Evolutionary conservation across 2,797 vertebrate species (phyloP).

Genomic region (Spinibarbus caldwelli): DNA sequence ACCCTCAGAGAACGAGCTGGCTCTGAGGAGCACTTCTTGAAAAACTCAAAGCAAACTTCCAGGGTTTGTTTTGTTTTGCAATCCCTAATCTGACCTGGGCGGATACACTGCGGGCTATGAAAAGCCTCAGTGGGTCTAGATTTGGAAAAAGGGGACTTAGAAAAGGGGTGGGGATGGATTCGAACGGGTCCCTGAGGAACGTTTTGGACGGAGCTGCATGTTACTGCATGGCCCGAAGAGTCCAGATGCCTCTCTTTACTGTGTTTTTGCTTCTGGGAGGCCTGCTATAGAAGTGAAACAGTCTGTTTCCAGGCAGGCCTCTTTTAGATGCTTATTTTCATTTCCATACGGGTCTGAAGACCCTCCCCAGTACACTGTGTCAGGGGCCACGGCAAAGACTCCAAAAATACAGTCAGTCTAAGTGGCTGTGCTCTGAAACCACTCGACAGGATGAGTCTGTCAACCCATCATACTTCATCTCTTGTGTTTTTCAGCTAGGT

Average conservation of each 20-base stretch:
- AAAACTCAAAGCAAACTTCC: neutral
- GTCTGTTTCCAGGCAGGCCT: constrained; percentile 10
- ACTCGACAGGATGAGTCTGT: neutral
- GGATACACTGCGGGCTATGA: constrained; percentile 34
- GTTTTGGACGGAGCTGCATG: neutral
- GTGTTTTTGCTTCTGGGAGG: constrained; percentile 60
- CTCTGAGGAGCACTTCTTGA: constrained; percentile 6
- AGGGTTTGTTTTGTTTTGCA: constrained; percentile 5
- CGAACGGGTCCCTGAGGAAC: constrained; percentile 20
- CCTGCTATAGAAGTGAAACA: constrained; percentile 34
- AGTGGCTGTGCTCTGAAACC: constrained; percentile 6
- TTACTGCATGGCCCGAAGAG: constrained; percentile 40
- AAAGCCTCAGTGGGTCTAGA: constrained; percentile 37
- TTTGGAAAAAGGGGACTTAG: constrained; percentile 43
- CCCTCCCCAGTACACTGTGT: constrained; percentile 24
- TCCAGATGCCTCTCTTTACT: constrained; percentile 38
- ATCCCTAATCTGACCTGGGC: constrained; percentile 24
- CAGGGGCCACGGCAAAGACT: constrained; percentile 21
- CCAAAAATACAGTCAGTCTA: constrained; percentile 28
- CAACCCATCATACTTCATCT: neutral
- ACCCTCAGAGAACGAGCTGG: neutral
- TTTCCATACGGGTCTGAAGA: constrained; percentile 39
- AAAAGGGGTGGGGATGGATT: constrained; percentile 22
- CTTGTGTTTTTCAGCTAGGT: neutral
- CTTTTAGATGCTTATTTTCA: constrained; percentile 52